Evolutionary conservation across 2,888 invertebrate genomes (phyloP).

Genomic region (Hermaeophaga mercurialis): DNA sequence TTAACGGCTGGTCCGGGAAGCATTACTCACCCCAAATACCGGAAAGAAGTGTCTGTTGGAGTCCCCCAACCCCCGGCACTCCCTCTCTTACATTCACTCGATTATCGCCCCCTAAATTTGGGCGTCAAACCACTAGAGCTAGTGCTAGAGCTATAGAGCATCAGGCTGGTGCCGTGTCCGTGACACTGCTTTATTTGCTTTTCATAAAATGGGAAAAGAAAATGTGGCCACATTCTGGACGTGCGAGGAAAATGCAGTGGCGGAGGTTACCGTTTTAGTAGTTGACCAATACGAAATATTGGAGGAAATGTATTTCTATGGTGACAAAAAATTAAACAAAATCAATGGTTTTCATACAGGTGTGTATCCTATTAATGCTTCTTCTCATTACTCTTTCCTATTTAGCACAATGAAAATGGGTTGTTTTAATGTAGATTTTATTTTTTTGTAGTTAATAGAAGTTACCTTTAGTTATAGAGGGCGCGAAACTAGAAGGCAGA

Average conservation of each 20-base stretch:
- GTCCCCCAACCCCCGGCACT: conserved; percentile 13
- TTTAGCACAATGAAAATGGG: too few relatives aligned
- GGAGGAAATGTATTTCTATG: too few relatives aligned
- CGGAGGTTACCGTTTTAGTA: not conserved
- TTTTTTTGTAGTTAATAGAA: too few relatives aligned
- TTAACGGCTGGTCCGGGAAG: conserved; percentile 30
- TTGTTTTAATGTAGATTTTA: too few relatives aligned
- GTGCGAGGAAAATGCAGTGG: conserved; percentile 15
- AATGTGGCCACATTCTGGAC: conserved; percentile 9
- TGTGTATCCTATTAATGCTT: too few relatives aligned
- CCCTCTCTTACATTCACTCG: conserved; percentile 25
- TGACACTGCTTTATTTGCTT: conserved; percentile 32
- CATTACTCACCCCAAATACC: conserved; percentile 32
- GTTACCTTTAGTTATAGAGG: too few relatives aligned
- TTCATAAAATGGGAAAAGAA: conserved; percentile 27
- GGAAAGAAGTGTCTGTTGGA: conserved; percentile 26
- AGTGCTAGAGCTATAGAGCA: conserved; percentile 1
- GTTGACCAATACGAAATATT: too few relatives aligned
- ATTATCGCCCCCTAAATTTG: conserved; percentile 33
- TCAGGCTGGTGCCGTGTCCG: conserved; percentile 18
- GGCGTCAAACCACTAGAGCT: conserved; percentile 25
- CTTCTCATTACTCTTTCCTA: too few relatives aligned
- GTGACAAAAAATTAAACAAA: too few relatives aligned
- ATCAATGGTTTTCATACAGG: too few relatives aligned
- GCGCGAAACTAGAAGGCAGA: too few relatives aligned